Evolutionary conservation across 2,797 vertebrate species (phyloP).

Genomic region (Smutsia temminckii): DNA sequence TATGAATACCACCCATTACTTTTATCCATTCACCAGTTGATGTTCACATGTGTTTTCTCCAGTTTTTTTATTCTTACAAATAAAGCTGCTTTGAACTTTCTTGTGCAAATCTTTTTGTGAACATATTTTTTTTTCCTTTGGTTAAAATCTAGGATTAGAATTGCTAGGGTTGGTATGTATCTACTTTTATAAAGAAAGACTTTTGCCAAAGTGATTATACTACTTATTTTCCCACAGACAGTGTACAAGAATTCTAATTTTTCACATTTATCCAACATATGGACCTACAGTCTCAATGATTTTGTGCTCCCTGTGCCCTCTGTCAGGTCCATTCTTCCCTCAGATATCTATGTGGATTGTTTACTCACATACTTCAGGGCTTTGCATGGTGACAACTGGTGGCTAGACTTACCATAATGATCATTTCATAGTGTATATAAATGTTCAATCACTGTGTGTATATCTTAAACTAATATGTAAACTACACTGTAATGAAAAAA

Average conservation of each 20-base stretch:
- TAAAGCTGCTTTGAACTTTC: not conserved
- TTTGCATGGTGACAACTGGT: not conserved
- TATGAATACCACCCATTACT: not conserved
- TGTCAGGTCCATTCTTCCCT: not conserved
- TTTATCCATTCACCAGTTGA: not conserved
- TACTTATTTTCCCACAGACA: not conserved
- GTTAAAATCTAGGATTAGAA: not conserved
- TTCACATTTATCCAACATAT: not conserved
- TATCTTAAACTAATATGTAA: not conserved
- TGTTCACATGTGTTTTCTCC: not conserved
- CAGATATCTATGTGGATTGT: not conserved
- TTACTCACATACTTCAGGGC: not conserved
- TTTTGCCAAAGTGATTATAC: not conserved
- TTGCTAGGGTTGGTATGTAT: not conserved
- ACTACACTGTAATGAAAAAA: not conserved
- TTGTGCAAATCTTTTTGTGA: not conserved
- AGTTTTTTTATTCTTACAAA: not conserved
- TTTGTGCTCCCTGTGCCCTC: not conserved
- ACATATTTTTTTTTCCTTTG: not conserved
- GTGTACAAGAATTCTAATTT: not conserved
- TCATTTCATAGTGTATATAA: not conserved
- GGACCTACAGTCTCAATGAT: not conserved
- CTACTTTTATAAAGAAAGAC: not conserved
- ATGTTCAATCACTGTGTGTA: not conserved
- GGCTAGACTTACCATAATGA: not conserved